Percentiles rank a stretch among this genome's conserved stretches.
phyloP scores from a whole-genome alignment of 2,888 invertebrate species.

The Ophion ellenae region DNA sequence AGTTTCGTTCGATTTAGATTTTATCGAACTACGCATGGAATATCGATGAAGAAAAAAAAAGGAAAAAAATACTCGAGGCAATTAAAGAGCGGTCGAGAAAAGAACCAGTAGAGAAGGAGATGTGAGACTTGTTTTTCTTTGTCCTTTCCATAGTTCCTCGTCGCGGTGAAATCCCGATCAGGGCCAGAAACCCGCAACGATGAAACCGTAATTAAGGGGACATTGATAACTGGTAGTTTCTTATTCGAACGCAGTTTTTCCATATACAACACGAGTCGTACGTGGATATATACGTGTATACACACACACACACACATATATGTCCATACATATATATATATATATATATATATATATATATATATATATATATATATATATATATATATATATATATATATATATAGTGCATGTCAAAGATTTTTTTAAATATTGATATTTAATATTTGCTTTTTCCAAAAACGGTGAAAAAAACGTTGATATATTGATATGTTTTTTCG shows the following conservation, averaged over 20 bases:
- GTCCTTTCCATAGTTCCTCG: constrained; percentile 27
- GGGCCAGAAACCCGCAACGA: constrained; percentile 25
- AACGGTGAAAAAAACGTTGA: too few relatives aligned
- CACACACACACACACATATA: too few relatives aligned
- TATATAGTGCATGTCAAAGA: too few relatives aligned
- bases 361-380: not conserved
- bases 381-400: not conserved
- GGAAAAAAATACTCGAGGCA: not conserved
- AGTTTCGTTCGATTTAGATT: not conserved
- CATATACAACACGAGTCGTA: constrained; percentile 8
- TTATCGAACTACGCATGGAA: constrained; percentile 23
- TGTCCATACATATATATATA: too few relatives aligned
- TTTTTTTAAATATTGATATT: too few relatives aligned
- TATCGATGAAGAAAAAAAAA: not conserved
- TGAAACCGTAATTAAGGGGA: constrained; percentile 53
- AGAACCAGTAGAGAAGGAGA: constrained; percentile 53
- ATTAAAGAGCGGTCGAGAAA: constrained; percentile 56
- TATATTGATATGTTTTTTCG: too few relatives aligned
- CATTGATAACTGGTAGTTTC: constrained; percentile 56
- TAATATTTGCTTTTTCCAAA: too few relatives aligned
- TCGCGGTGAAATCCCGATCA: constrained; percentile 50
- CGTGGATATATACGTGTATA: too few relatives aligned
- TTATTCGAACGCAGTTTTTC: constrained; percentile 20
- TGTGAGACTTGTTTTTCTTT: constrained; percentile 33
- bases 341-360: not conserved